Conservation (phyloP, 2,888 invertebrate genomes). For the Xestia ashworthii region DNA sequence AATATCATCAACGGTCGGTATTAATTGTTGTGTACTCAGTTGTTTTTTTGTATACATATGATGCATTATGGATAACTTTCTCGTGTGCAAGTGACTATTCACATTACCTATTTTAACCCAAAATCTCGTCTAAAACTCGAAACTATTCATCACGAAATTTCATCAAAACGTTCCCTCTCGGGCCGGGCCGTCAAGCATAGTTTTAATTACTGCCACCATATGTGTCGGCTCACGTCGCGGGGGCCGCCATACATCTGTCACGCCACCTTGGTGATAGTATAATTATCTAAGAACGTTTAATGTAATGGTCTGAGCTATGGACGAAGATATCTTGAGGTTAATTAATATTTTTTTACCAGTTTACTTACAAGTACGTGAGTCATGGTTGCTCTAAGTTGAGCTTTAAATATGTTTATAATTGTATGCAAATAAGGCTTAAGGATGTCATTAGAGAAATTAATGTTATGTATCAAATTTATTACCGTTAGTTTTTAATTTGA, state of each 20-base stretch:
- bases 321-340: slow-evolving; percentile 32
- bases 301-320: slow-evolving; percentile 62
- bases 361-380: not conserved
- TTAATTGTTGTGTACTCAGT: not conserved
- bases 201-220: slow-evolving; percentile 88
- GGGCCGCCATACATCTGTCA: slow-evolving; percentile 75
- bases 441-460: not conserved
- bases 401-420: not conserved
- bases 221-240: slow-evolving; percentile 85
- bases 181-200: slow-evolving; percentile 58
- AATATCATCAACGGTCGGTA: not conserved
- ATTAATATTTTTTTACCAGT: slow-evolving; percentile 1
- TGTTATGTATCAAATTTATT: not conserved
- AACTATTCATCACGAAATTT: slow-evolving; percentile 46
- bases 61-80: not conserved
- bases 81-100: not conserved
- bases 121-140: not conserved
- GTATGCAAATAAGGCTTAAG: not conserved
- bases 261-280: slow-evolving; percentile 85
- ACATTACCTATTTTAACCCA: not conserved
- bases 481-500: not conserved
- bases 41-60: not conserved
- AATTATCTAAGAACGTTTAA: slow-evolving; percentile 84
- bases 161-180: slow-evolving; percentile 37
- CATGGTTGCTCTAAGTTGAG: not conserved